A percentile compares a stretch with the other conserved stretches of the same genome.
These are phyloP conservation scores for Sebastolobus altivelis DNA, from an alignment of 2,797 vertebrate genomes.

Conservation along the genomic window DNA sequence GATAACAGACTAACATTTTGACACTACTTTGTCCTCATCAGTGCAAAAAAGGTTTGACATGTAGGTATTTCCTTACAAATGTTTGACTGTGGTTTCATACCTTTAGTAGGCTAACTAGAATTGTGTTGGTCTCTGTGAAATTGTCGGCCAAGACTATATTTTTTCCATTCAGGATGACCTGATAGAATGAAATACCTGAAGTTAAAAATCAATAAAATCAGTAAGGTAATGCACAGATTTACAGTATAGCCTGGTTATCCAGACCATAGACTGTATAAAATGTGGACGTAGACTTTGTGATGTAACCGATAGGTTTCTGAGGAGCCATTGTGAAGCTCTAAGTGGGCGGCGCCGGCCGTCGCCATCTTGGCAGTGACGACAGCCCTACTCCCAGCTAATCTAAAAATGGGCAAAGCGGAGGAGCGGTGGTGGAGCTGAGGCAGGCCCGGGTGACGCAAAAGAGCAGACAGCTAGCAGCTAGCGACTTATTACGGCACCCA, in stretches of 20 bases:
- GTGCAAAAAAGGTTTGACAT: background rate
- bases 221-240: background rate
- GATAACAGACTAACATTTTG: background rate
- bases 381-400: too few relatives aligned
- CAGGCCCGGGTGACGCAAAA: too few relatives aligned
- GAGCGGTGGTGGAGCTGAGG: too few relatives aligned
- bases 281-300: too few relatives aligned
- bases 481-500: too few relatives aligned
- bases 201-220: background rate
- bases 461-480: too few relatives aligned
- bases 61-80: background rate
- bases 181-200: background rate
- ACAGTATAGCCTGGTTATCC: background rate
- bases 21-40: background rate
- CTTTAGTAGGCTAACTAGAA: background rate
- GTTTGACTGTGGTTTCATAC: background rate
- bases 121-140: background rate
- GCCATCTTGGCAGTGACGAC: too few relatives aligned
- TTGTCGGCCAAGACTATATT: background rate
- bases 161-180: background rate
- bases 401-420: too few relatives aligned
- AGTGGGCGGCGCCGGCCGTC: too few relatives aligned
- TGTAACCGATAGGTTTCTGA: too few relatives aligned
- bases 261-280: too few relatives aligned
- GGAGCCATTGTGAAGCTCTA: too few relatives aligned